Evolutionary conservation across 1,140 invertebrate genomes (phyloP), one percentile per base, ranked within the genome.

Genomic region (Chionoecetes opilio): DNA sequence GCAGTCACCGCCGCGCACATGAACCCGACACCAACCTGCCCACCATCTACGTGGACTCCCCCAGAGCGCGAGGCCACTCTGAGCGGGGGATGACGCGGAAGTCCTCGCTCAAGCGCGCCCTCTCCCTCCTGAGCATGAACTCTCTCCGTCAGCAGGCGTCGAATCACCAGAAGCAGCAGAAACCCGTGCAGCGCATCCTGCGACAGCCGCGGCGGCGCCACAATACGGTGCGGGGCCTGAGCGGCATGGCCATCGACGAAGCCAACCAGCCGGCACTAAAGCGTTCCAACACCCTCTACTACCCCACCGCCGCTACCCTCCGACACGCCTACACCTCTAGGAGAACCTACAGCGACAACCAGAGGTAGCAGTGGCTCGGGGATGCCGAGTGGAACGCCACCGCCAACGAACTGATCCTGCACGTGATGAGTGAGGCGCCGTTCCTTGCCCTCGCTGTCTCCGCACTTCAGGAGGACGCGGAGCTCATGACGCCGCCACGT

Each of bases 91-190:
- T 35, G 29, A 21, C n/a, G 9, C 38, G 94, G 9, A 95, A 95
- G 84, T 92, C 94, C 2, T 95, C 94, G 9, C 90, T 95, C 11
- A 82, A 91, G 8, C 90, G 94, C 21, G 94, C 94, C 17, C 84
- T 95, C 6, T 95, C 94, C 41, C 94, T 95, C 38, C 89, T 95
- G n/a, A 95, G 94, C 84, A 92, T 95, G 37, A 95, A 95, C 90
- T 95, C 94, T 31, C 94, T 95, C 2, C 37, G 75, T 29, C 88
- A 94, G 38, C 37, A 94, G 35, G 17, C 29, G n/a, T 21, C 29
- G 21, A 29, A 32, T 1, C 35, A 91, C 26, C 88, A 84, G 8
- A 94, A 91, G 82, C 75, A 34, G 32, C 93, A 94, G 75, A 94
- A 91, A 35, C 93, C 93, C 31, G 93, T 94, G 82, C 93, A 94